A percentile compares a stretch with the other conserved stretches of the same genome.
Conservation (phyloP, 2,888 invertebrate species). For the Protodeltote pygarga region DNA sequence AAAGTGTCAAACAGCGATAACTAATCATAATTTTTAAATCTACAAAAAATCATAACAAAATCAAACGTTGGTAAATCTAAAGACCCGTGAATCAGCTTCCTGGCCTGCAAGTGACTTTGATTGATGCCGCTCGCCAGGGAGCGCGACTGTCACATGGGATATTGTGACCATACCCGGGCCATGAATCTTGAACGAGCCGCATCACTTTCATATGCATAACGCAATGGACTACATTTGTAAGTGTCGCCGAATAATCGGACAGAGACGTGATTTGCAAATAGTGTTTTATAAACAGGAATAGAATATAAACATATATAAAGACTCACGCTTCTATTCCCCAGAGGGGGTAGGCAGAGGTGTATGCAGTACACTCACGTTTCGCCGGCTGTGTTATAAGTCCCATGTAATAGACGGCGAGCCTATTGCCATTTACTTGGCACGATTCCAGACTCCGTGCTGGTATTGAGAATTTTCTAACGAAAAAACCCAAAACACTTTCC, state of each 20-base stretch:
- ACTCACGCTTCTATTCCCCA: no score
- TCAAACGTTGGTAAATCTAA: slow-evolving; percentile 9
- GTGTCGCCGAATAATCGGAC: slow-evolving; percentile 36
- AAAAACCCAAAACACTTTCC: no score
- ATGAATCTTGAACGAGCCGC: slow-evolving; percentile 49
- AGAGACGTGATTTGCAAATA: slow-evolving; percentile 28
- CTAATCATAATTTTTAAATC: slow-evolving; percentile 6
- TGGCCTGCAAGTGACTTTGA: slow-evolving; percentile 70
- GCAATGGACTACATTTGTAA: slow-evolving; percentile 30
- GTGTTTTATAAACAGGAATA: no score
- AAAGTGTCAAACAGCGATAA: background rate
- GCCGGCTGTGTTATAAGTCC: no score
- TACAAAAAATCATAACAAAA: slow-evolving; percentile 1
- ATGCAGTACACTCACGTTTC: no score
- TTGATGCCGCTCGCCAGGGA: slow-evolving; percentile 59
- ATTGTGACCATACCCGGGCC: slow-evolving; percentile 35
- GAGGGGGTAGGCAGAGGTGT: no score
- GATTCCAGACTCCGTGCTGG: no score
- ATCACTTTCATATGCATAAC: slow-evolving; percentile 39
- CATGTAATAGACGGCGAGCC: no score
- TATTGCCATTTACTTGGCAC: no score
- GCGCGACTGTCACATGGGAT: slow-evolving; percentile 47
- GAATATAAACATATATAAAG: no score
- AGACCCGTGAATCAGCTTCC: slow-evolving; percentile 41
- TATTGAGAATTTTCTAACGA: no score